phyloP scores from a whole-genome alignment of 2,113 vertebrate genomes.

The Siniperca knerii region DNA sequence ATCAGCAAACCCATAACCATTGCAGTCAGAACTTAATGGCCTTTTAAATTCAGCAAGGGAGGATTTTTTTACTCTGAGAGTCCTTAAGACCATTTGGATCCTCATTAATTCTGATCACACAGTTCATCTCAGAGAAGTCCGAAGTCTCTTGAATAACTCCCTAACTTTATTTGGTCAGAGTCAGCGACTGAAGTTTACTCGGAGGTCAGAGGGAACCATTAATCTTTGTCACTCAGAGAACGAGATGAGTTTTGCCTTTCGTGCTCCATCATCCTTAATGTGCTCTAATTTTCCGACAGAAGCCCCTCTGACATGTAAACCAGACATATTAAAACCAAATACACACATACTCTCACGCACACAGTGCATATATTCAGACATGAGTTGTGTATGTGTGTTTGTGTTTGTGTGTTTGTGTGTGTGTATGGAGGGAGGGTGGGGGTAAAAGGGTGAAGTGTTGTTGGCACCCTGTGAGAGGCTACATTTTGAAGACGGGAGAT shows the following conservation, averaged over 20 bases:
- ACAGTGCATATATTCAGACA: conserved; percentile 16
- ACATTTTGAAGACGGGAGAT: conserved; percentile 63
- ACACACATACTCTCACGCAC: not conserved
- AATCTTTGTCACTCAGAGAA: conserved; percentile 68
- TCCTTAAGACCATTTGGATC: conserved; percentile 59
- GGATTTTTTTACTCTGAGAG: conserved; percentile 25
- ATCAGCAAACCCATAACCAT: conserved; percentile 53
- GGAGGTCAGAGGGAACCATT: conserved; percentile 66
- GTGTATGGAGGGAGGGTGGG: not conserved
- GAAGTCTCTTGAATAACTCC: conserved; percentile 52
- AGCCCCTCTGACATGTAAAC: conserved; percentile 16
- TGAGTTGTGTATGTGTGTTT: not conserved
- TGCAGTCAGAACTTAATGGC: conserved; percentile 56
- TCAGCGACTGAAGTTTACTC: conserved; percentile 57
- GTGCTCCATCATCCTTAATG: conserved; percentile 43
- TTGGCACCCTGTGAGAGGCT: conserved; percentile 36
- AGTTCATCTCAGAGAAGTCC: conserved; percentile 49
- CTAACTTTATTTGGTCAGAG: conserved; percentile 60
- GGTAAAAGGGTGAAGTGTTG: not conserved
- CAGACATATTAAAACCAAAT: conserved; percentile 9
- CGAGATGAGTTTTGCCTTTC: conserved; percentile 40
- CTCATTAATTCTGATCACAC: conserved; percentile 74
- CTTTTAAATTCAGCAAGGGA: conserved; percentile 62
- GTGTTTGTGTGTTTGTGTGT: not conserved
- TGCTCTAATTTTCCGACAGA: conserved; percentile 31